Evolutionary conservation across 2,113 vertebrate species (phyloP).

Genomic region (Oreotrochilus melanogaster): DNA sequence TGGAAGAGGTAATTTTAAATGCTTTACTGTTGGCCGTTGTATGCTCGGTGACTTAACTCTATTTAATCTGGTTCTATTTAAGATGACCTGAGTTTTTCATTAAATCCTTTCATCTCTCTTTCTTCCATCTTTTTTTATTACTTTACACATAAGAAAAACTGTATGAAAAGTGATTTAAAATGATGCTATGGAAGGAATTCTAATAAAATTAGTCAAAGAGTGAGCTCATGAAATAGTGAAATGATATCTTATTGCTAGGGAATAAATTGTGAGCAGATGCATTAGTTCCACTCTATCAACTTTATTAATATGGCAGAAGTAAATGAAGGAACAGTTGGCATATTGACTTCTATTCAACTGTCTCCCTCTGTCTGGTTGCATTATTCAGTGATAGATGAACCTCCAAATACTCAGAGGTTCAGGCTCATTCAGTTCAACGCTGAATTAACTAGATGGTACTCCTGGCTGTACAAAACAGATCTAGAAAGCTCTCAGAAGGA

Average conservation of each 20-base stretch:
- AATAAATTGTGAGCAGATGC: constrained; percentile 71
- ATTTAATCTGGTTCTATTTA: constrained; percentile 22
- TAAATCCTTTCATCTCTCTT: not conserved
- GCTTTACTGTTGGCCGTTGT: not conserved
- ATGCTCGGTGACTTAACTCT: not conserved
- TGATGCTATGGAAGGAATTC: constrained; percentile 28
- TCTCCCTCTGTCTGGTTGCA: not conserved
- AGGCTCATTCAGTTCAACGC: not conserved
- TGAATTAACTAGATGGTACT: not conserved
- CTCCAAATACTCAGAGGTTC: not conserved
- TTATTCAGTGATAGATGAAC: not conserved
- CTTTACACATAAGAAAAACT: not conserved
- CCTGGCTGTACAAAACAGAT: not conserved
- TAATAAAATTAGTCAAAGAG: constrained; percentile 53
- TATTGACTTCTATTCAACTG: not conserved
- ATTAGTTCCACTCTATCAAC: constrained; percentile 63
- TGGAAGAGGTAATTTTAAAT: not conserved
- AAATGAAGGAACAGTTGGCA: constrained; percentile 58
- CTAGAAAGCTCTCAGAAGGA: not conserved
- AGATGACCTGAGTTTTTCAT: not conserved
- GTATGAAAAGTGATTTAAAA: constrained; percentile 30
- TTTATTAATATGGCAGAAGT: constrained; percentile 63
- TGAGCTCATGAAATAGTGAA: constrained; percentile 64
- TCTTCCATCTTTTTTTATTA: not conserved
- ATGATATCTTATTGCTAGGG: constrained; percentile 29